Percentiles rank a stretch among this genome's conserved stretches.
These are phyloP conservation scores for Brachyhypopomus occidentalis DNA, from an alignment of 2,113 vertebrate genomes.

Conservation along the genomic window DNA sequence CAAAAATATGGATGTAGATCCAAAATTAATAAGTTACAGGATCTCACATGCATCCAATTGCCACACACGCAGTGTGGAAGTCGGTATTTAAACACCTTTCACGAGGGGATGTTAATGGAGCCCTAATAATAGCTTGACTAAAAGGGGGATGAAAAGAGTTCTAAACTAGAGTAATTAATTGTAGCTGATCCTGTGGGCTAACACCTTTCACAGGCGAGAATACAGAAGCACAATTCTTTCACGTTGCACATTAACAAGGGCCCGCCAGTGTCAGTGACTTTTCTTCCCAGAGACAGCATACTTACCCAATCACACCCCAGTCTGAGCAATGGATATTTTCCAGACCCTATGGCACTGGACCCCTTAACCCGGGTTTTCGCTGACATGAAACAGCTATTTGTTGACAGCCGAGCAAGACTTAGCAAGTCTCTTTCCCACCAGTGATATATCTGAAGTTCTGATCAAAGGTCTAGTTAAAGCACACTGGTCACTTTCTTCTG, in stretches of 20 bases:
- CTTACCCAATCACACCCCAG: not conserved
- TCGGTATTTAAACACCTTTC: slow-evolving; percentile 30
- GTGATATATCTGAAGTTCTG: slow-evolving; percentile 41
- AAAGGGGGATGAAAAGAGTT: slow-evolving; percentile 31
- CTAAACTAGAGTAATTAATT: not conserved
- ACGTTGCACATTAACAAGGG: not conserved
- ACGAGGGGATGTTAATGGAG: slow-evolving; percentile 16
- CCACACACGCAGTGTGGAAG: not conserved
- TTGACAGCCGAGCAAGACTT: not conserved
- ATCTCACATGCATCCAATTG: slow-evolving; percentile 16
- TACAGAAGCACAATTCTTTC: not conserved
- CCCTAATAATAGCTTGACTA: slow-evolving; percentile 30
- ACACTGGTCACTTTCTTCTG: slow-evolving; percentile 43
- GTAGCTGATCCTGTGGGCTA: too few species aligned
- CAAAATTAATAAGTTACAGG: slow-evolving; percentile 37
- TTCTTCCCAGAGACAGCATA: not conserved
- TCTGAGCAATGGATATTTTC: slow-evolving; percentile 16
- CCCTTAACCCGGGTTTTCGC: slow-evolving; percentile 43
- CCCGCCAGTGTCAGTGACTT: not conserved
- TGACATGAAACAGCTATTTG: slow-evolving; percentile 51
- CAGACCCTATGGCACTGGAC: slow-evolving; percentile 30
- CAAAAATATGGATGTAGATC: not conserved
- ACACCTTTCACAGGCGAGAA: not conserved
- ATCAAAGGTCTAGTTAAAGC: slow-evolving; percentile 46
- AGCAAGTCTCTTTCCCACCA: slow-evolving; percentile 49